phyloP scores from a whole-genome alignment of 2,113 vertebrate species.

The Trematomus loennbergii region DNA sequence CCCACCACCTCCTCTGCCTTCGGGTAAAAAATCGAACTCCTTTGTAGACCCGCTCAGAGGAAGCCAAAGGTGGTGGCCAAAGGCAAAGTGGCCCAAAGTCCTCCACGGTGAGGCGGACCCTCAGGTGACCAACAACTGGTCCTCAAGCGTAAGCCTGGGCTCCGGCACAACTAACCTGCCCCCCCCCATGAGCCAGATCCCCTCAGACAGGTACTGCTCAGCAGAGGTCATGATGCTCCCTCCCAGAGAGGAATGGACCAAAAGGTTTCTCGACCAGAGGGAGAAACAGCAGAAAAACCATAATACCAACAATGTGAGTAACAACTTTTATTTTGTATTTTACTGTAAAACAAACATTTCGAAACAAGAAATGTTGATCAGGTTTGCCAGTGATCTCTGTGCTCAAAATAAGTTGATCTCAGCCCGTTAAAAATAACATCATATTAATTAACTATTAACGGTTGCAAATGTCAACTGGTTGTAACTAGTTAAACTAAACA shows the following conservation, averaged over 20 bases:
- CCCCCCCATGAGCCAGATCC: conserved; percentile 91
- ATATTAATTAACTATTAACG: no score
- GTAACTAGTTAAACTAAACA: background rate
- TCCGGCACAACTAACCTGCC: conserved; percentile 86
- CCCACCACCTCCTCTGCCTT: conserved; percentile 78
- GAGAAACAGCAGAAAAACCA: conserved; percentile 85
- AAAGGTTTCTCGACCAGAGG: conserved; percentile 85
- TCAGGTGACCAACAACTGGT: conserved; percentile 83
- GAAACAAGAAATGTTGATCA: no score
- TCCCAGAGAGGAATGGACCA: conserved; percentile 87
- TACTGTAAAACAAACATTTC: no score
- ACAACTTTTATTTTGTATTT: background rate
- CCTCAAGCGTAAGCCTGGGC: conserved; percentile 67
- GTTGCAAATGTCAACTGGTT: background rate
- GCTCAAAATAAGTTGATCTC: no score
- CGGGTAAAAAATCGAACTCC: conserved; percentile 79
- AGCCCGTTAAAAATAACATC: no score
- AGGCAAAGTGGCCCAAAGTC: conserved; percentile 88
- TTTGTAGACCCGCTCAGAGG: conserved; percentile 65
- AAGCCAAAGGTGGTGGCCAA: conserved; percentile 88
- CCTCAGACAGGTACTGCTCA: conserved; percentile 87
- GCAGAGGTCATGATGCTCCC: conserved; percentile 84
- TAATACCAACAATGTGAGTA: conserved; percentile 86
- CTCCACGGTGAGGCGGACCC: conserved; percentile 84
- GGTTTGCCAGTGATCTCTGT: no score